Percentiles rank a stretch among this genome's conserved stretches.
These are phyloP conservation scores for Andrena dorsata DNA, from an alignment of 2,888 invertebrate species.

Conservation along the genomic window DNA sequence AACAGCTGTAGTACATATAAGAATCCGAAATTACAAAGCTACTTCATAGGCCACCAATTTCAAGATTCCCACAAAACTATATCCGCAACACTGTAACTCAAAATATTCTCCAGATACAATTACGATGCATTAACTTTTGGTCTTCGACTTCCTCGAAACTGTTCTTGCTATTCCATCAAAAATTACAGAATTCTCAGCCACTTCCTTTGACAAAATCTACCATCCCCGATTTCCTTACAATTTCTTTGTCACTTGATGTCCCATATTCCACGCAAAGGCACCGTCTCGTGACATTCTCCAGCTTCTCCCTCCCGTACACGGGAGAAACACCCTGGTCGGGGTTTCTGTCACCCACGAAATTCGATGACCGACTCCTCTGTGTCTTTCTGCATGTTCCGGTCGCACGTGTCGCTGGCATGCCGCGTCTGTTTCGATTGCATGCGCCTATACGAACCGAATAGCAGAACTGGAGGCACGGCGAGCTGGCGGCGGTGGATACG, in stretches of 20 bases:
- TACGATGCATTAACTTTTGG: constrained; percentile 1
- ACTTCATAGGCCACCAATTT: background rate
- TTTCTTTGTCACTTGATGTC: too few species aligned
- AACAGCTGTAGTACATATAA: background rate
- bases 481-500: constrained; percentile 67
- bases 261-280: too few species aligned
- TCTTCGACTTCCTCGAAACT: background rate
- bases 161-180: too few species aligned
- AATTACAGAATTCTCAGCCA: too few species aligned
- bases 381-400: constrained; percentile 63
- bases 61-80: background rate
- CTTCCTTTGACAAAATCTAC: too few species aligned
- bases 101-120: background rate
- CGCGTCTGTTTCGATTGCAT: constrained; percentile 69
- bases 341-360: background rate
- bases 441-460: constrained; percentile 49
- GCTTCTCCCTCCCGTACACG: too few species aligned
- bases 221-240: too few species aligned
- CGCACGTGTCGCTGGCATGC: constrained; percentile 58
- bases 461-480: constrained; percentile 76
- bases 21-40: background rate
- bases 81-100: too few species aligned
- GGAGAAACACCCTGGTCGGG: too few species aligned
- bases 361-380: constrained; percentile 42
- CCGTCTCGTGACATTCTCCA: too few species aligned